A percentile compares a stretch with the other conserved stretches of the same genome.
These are phyloP conservation scores for Tautogolabrus adspersus DNA, from an alignment of 2,113 vertebrate species.

Conservation along the genomic window DNA sequence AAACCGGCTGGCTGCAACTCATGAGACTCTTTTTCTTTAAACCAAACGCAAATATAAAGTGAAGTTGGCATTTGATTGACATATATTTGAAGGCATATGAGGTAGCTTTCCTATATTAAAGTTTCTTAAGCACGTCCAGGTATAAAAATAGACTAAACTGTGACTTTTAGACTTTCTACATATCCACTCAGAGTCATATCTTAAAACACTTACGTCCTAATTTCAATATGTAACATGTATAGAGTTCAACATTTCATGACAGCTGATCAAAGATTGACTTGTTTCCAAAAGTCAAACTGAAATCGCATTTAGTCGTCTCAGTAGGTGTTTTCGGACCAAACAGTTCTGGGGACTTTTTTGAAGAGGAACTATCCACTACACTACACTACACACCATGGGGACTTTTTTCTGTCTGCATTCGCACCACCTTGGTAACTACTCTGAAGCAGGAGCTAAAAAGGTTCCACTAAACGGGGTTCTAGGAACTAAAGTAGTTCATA, in stretches of 20 bases:
- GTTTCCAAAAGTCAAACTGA: too few species aligned
- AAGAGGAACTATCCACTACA: too few species aligned
- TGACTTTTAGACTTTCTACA: not conserved
- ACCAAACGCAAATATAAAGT: not conserved
- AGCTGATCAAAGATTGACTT: not conserved
- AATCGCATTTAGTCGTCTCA: too few species aligned
- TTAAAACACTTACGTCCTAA: not conserved
- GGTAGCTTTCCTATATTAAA: not conserved
- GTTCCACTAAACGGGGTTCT: too few species aligned
- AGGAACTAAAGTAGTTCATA: too few species aligned
- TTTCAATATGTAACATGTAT: not conserved
- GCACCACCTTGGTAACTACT: too few species aligned
- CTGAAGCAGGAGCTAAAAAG: too few species aligned
- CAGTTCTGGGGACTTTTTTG: too few species aligned
- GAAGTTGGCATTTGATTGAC: not conserved
- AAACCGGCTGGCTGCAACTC: not conserved
- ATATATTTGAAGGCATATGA: not conserved
- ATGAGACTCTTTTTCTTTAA: not conserved
- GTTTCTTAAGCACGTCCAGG: not conserved
- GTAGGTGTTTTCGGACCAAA: too few species aligned
- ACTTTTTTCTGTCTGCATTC: too few species aligned
- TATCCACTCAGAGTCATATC: not conserved
- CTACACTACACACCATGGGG: too few species aligned
- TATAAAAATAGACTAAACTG: conserved; percentile 4
- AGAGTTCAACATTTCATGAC: not conserved